Conservation (phyloP, 2,888 invertebrate species). For the Galerucella calmariensis region DNA sequence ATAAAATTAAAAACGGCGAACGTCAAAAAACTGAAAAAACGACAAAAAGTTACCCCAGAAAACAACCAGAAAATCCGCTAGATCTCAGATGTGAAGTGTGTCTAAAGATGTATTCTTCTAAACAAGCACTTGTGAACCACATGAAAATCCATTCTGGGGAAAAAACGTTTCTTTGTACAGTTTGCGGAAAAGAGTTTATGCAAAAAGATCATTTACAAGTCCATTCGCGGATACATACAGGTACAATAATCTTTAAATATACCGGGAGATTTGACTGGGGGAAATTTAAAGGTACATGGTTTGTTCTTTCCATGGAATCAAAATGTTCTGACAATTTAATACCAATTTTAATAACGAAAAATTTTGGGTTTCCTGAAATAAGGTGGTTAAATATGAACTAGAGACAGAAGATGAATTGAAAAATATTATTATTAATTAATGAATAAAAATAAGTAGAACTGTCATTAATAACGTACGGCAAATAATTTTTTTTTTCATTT, state of each 20-base stretch:
- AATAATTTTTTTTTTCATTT: too few relatives aligned
- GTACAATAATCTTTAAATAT: conserved; percentile 18
- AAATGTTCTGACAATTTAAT: too few relatives aligned
- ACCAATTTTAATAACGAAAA: too few relatives aligned
- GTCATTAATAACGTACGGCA: too few relatives aligned
- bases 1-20: conserved; percentile 43
- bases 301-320: too few relatives aligned
- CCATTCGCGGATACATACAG: conserved; percentile 42
- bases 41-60: conserved; percentile 37
- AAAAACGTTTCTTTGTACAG: conserved; percentile 42
- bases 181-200: conserved; percentile 42
- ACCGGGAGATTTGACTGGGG: background rate
- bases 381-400: too few relatives aligned
- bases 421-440: too few relatives aligned
- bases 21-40: conserved; percentile 36
- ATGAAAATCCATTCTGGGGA: conserved; percentile 43
- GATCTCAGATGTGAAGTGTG: conserved; percentile 38
- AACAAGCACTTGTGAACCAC: conserved; percentile 38
- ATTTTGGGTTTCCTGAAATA: too few relatives aligned
- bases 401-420: too few relatives aligned
- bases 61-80: conserved; percentile 28
- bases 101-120: conserved; percentile 40
- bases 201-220: conserved; percentile 43
- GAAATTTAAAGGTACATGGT: too few relatives aligned
- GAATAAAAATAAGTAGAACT: too few relatives aligned